Conservation (phyloP, 1,140 invertebrate genomes). For the Lutraria rhynchaena region DNA sequence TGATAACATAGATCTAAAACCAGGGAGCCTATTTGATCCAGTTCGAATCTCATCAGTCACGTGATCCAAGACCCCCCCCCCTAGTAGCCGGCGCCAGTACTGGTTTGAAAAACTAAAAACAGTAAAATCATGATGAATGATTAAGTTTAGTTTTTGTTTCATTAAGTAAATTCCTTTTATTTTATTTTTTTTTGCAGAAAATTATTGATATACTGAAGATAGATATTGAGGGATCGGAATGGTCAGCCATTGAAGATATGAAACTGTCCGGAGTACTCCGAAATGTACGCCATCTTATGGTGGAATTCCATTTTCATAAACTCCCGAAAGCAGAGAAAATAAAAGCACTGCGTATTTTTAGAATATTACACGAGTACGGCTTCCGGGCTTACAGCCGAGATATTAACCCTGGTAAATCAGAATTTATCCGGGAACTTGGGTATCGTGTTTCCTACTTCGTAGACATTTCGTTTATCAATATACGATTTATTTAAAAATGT, state of each 20-base stretch:
- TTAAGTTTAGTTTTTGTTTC: too few relatives aligned
- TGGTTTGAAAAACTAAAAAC: too few relatives aligned
- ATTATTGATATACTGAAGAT: slow-evolving; percentile 47
- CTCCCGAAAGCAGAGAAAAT: neutral
- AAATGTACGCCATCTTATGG: slow-evolving; percentile 41
- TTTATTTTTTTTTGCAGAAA: slow-evolving; percentile 25
- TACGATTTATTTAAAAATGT: slow-evolving; percentile 8
- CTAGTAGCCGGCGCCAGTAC: too few relatives aligned
- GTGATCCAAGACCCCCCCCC: too few relatives aligned
- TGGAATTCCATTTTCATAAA: slow-evolving; percentile 43
- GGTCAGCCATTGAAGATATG: slow-evolving; percentile 46
- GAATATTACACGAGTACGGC: slow-evolving; percentile 27
- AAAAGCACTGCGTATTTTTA: slow-evolving; percentile 4
- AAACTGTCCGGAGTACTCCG: slow-evolving; percentile 4
- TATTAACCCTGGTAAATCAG: neutral
- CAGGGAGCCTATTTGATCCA: too few relatives aligned
- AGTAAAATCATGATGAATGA: too few relatives aligned
- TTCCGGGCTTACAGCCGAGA: slow-evolving; percentile 27
- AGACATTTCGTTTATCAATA: slow-evolving; percentile 24
- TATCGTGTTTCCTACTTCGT: neutral
- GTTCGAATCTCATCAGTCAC: too few relatives aligned
- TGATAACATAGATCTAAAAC: too few relatives aligned
- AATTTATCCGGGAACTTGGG: neutral
- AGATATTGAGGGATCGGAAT: slow-evolving; percentile 54
- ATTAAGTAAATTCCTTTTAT: too few relatives aligned